Base-by-base conservation (phyloP, 2,888 invertebrate genomes). In the Acanthococcus lagerstroemiae region DNA sequence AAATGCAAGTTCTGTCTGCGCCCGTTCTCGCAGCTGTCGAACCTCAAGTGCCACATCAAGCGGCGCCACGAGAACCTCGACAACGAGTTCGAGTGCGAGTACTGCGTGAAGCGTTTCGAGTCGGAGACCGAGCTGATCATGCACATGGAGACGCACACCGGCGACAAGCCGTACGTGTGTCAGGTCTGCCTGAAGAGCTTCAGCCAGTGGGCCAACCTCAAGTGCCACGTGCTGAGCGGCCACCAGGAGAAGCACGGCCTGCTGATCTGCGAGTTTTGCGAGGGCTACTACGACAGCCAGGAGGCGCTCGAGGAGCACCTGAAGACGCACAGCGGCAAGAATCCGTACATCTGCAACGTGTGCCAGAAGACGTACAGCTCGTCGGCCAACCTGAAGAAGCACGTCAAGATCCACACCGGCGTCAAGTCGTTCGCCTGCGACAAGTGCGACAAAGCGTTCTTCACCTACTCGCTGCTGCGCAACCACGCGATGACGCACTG, bases 401-500 rank as follows among this genome's bases (percentile, higher is more conserved):
- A 66, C 37, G 37, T 66, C 5, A 66, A 66, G 24, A 66, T 66
- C 3, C 66, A 66, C 50, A 66, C 55, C 15, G 56, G 50, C 50
- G 56, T 50, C 12, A 55, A 56, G 24, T 45, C 46, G 27, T 66
- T 66, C 22, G 25, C 50, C 1, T 66, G 66, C 55, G 48, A 46
- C 4, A 7, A 55, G n/a, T 66, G 66, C 26, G 27, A 55, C 25
- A 66, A 66, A 56, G 56, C 66, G 3, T 66, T 66, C 24, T 56
- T 45, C 22, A 56, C 66, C 30, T 56, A 66, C 12, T 55, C 66
- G 5, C 50, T 66, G n/a, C 50, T 66, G 19, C 55, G 54, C 15
- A 66, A 66, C 3, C 71, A 71, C 55, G 46, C 56, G 15, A 66
- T 70, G 58, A 68, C 69, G 3, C 71, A 71, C 63, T 69, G 69